These are phyloP conservation scores for Erethizon dorsatum DNA, from an alignment of 2,797 vertebrate genomes.

Conservation along the genomic window DNA sequence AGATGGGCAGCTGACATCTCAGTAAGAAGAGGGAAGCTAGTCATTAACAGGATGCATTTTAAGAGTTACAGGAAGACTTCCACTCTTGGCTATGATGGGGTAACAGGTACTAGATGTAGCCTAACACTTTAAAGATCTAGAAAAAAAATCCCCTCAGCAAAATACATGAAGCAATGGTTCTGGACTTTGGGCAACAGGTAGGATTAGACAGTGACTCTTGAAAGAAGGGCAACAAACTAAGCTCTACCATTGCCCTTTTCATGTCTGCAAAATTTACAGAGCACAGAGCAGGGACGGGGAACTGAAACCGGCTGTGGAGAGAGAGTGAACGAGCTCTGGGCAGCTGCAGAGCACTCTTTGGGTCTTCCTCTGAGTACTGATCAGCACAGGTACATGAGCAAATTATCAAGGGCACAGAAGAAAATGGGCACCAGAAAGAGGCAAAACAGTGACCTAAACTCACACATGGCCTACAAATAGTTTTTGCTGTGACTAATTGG, in stretches of 20 bases:
- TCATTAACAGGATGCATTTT: slow-evolving; percentile 16
- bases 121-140: not conserved
- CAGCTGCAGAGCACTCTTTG: not conserved
- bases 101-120: not conserved
- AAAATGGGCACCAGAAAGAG: not conserved
- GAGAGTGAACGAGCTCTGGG: not conserved
- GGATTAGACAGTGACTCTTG: not conserved
- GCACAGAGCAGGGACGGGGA: not conserved
- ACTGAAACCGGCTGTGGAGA: not conserved
- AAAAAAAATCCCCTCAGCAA: not conserved
- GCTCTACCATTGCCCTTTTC: not conserved
- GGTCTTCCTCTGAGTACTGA: not conserved
- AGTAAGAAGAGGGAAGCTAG: not conserved
- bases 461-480: not conserved
- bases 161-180: not conserved
- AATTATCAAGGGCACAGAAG: not conserved
- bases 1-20: slow-evolving; percentile 2
- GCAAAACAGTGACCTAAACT: not conserved
- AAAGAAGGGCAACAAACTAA: not conserved
- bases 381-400: not conserved
- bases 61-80: not conserved
- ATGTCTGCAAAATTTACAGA: not conserved
- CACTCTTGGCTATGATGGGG: not conserved
- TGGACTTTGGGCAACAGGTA: not conserved
- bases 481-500: not conserved